Base-by-base conservation (phyloP, 2,888 invertebrate species). In the Seira musarum region DNA sequence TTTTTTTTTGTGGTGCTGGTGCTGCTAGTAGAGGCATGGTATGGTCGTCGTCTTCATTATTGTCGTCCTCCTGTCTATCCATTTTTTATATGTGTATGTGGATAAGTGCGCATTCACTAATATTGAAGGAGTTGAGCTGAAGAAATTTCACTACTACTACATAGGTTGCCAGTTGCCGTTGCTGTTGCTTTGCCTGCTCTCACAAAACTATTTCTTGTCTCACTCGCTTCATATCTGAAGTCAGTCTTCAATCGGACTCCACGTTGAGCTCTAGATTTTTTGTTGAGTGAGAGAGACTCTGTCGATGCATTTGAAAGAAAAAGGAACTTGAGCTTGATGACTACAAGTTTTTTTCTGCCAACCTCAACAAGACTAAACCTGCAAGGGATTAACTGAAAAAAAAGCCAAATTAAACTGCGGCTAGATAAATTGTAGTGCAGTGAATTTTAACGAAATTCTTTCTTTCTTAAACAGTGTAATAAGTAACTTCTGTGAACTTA, bases 51-150 rank as follows among this genome's bases (percentile, higher is more conserved):
- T 53, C 53, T 25, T 25, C 68, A 53, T 53, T 53, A 53, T 66
- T 30, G 74, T 74, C 74, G 74, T 74, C 67, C 75, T 75, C 68
- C 57, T 70, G 76, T 76, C 76, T 76, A 76, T 76, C 30, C 76
- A 24, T 19, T 75, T 64, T 60, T 67, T 67, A 49, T 61, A 13
- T 53, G 53, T n/a, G 53, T 53, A 53, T 53, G 17, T 8, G 53
- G 53, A 53, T 53, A 17, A 17, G 17, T 53, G 53, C 17, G 13
- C 53, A 53, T 53, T n/a, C 15, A 53, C 53, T 53, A 53, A 13
- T 15, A 53, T 17, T 30, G 30, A 8, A 30, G 30, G 30, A 30
- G 30, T 30, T 30, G 15, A 53, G 53, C 53, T 8, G 53, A 53
- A 13, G 53, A 53, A 53, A 15, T 13, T 8, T 8, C 53, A 17